Evolutionary conservation across 2,888 invertebrate genomes (phyloP).

Genomic region (Agrotis clavis): DNA sequence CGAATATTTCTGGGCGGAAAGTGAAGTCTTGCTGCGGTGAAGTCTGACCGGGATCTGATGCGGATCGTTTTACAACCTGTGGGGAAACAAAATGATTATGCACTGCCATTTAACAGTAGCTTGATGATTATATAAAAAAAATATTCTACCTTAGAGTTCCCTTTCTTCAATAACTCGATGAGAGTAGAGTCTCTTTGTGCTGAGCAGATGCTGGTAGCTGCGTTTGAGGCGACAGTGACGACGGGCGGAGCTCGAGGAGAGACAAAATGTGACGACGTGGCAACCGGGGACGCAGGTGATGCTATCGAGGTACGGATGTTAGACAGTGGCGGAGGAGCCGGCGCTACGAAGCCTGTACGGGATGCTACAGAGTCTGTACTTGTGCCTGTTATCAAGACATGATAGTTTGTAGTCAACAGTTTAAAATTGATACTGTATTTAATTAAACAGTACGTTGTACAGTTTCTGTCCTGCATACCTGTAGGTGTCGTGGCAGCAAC

Average conservation of each 20-base stretch:
- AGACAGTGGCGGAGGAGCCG: constrained; percentile 86
- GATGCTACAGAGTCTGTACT: constrained; percentile 74
- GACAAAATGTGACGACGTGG: constrained; percentile 87
- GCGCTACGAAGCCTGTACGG: constrained; percentile 85
- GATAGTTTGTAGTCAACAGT: neutral
- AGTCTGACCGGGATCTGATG: constrained; percentile 93
- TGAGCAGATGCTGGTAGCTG: constrained; percentile 72
- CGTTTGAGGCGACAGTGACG: constrained; percentile 81
- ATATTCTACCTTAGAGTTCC: constrained; percentile 87
- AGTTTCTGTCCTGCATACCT: constrained; percentile 65
- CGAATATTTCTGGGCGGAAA: constrained; percentile 92
- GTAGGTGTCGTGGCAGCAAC: constrained; percentile 76
- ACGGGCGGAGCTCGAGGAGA: constrained; percentile 87
- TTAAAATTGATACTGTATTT: neutral
- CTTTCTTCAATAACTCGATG: constrained; percentile 94
- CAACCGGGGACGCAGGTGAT: constrained; percentile 85
- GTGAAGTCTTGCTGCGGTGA: constrained; percentile 91
- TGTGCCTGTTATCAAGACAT: constrained; percentile 68
- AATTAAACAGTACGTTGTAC: no score
- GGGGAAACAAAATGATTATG: constrained; percentile 19
- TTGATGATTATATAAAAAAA: neutral
- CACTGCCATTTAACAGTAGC: neutral
- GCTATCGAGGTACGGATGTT: constrained; percentile 80
- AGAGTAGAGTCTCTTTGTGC: constrained; percentile 94
- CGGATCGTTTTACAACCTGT: constrained; percentile 93